A percentile compares a stretch with the other conserved stretches of the same genome.
Evolutionary conservation across 92 coral and sea anemone genomes (phyloP).

Genomic region (Epizoanthus rinbou): DNA sequence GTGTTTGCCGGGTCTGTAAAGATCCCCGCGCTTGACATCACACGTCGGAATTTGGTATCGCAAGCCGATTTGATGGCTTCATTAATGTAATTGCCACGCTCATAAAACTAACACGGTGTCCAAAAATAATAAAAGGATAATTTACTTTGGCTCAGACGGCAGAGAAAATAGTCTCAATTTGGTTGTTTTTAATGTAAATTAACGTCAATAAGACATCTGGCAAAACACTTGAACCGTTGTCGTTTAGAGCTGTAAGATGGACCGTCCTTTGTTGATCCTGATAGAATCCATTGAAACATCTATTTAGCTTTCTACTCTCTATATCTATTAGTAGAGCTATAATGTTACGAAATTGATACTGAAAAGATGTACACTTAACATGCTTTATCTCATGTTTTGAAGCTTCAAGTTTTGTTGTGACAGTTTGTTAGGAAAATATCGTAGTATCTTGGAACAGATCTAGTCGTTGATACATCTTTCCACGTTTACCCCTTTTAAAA

Average conservation of each 20-base stretch:
- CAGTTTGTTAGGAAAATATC: conserved; percentile 46
- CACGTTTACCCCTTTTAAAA: neutral
- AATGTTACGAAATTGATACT: neutral
- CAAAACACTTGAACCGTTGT: neutral
- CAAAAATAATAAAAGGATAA: conserved; percentile 20
- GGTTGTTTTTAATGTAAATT: conserved; percentile 43
- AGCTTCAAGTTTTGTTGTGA: conserved; percentile 25
- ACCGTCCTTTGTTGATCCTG: conserved; percentile 5
- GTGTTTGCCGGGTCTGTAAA: conserved; percentile 17
- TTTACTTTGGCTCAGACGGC: conserved; percentile 37
- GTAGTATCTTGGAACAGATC: conserved; percentile 13
- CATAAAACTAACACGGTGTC: conserved; percentile 20
- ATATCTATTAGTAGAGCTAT: conserved; percentile 7
- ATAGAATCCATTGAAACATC: neutral
- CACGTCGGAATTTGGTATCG: conserved; percentile 14
- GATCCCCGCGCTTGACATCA: neutral
- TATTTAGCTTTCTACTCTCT: neutral
- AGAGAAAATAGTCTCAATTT: conserved; percentile 26
- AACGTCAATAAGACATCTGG: conserved; percentile 25
- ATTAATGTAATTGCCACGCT: conserved; percentile 42
- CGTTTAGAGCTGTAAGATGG: neutral
- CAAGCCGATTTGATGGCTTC: conserved; percentile 29
- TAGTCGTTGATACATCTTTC: conserved; percentile 24
- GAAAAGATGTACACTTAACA: neutral
- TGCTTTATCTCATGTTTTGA: conserved; percentile 44